Evolutionary conservation across 53 echinoderm and acorn worm genomes (phyloP).

Genomic region (Temnopleurus reevesii): DNA sequence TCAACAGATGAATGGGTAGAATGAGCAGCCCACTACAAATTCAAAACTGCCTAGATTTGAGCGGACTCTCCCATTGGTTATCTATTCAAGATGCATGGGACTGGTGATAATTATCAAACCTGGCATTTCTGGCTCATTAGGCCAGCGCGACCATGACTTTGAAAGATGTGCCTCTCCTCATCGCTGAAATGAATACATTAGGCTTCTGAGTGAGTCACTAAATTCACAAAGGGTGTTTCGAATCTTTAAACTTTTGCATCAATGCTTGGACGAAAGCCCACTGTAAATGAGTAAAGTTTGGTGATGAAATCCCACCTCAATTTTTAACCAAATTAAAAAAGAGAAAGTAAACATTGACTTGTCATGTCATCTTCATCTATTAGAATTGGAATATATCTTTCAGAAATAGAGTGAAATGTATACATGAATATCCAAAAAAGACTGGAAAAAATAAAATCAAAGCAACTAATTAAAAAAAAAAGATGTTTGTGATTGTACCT

Average conservation of each 20-base stretch:
- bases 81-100: neutral
- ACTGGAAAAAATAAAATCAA: too few relatives aligned
- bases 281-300: neutral
- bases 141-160: neutral
- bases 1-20: neutral
- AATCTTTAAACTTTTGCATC: neutral
- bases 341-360: too few relatives aligned
- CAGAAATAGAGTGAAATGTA: too few relatives aligned
- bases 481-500: too few relatives aligned
- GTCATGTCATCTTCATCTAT: too few relatives aligned
- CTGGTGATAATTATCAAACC: conserved; percentile 13
- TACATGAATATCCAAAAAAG: too few relatives aligned
- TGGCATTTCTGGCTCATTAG: conserved; percentile 24
- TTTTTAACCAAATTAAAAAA: too few relatives aligned
- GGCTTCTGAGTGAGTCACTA: conserved; percentile 12
- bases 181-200: neutral
- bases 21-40: neutral
- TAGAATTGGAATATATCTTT: too few relatives aligned
- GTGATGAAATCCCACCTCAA: conserved; percentile 12
- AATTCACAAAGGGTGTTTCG: neutral
- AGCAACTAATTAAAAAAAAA: too few relatives aligned
- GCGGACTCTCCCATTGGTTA: neutral
- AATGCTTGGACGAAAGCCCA: neutral
- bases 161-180: neutral
- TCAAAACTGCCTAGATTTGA: neutral